Conservation (phyloP, 2,113 vertebrate genomes). For the Oenanthe oenanthe region DNA sequence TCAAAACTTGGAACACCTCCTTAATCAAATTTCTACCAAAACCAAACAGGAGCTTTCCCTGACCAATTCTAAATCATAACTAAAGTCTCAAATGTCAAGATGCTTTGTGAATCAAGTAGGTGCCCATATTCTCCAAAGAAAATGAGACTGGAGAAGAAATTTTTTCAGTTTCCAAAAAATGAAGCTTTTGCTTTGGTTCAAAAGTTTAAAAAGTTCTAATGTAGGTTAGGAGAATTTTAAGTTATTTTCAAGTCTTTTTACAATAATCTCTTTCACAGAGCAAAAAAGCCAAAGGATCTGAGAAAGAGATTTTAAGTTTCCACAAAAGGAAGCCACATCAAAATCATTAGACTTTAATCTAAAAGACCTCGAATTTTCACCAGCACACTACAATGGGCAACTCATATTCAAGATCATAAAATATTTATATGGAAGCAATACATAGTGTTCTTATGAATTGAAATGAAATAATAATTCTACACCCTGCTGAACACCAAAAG, state of each 20-base stretch:
- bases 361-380: not conserved
- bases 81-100: not conserved
- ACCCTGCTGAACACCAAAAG: not conserved
- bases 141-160: not conserved
- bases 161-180: not conserved
- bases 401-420: not conserved
- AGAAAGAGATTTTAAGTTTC: not conserved
- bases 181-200: not conserved
- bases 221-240: not conserved
- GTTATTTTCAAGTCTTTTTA: not conserved
- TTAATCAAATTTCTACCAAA: not conserved
- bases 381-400: not conserved
- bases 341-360: not conserved
- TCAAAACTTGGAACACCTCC: not conserved
- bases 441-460: not conserved
- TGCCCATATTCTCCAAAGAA: not conserved
- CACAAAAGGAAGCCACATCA: not conserved
- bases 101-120: not conserved
- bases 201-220: not conserved
- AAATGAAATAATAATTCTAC: not conserved
- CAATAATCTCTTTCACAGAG: not conserved
- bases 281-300: not conserved
- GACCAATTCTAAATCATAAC: not conserved
- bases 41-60: not conserved
- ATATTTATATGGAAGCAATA: not conserved